phyloP scores from a whole-genome alignment of 2,888 invertebrate species.

The Lissonota sp. region DNA sequence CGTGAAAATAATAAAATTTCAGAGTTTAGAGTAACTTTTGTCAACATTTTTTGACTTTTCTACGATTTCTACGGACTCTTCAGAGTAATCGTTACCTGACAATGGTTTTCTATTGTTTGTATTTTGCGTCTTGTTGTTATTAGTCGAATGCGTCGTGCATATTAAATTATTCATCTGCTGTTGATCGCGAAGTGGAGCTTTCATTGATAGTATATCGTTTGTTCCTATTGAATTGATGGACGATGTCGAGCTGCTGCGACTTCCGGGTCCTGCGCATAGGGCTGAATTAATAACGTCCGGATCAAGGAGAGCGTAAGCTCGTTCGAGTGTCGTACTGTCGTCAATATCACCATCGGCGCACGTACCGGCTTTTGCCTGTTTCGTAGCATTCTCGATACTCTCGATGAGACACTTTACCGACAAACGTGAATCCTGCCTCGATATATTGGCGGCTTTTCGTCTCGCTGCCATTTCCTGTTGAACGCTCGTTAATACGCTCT shows the following conservation, averaged over 20 bases:
- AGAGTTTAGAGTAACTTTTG: no score
- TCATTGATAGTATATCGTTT: slow-evolving; percentile 79
- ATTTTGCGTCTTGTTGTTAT: slow-evolving; percentile 81
- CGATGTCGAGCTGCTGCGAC: slow-evolving; percentile 88
- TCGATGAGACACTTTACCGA: slow-evolving; percentile 96
- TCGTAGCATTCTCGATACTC: slow-evolving; percentile 94
- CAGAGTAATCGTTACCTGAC: slow-evolving; percentile 74
- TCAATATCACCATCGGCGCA: slow-evolving; percentile 63
- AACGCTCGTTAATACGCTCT: slow-evolving; percentile 85
- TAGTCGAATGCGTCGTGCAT: slow-evolving; percentile 78
- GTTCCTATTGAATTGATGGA: slow-evolving; percentile 81
- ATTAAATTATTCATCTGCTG: slow-evolving; percentile 82
- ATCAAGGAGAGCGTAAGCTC: slow-evolving; percentile 58
- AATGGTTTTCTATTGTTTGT: slow-evolving; percentile 76
- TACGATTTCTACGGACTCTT: no score
- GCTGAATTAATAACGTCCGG: slow-evolving; percentile 66
- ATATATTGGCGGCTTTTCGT: slow-evolving; percentile 85
- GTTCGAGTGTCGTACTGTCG: slow-evolving; percentile 52
- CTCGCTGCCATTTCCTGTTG: slow-evolving; percentile 86
- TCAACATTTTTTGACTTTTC: no score
- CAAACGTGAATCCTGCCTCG: slow-evolving; percentile 90
- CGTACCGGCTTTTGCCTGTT: slow-evolving; percentile 87
- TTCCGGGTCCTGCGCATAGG: slow-evolving; percentile 83
- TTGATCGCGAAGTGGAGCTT: slow-evolving; percentile 81
- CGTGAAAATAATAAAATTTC: no score